Evolutionary conservation across 1,140 invertebrate genomes (phyloP).

Genomic region (Drosophila melanica): DNA sequence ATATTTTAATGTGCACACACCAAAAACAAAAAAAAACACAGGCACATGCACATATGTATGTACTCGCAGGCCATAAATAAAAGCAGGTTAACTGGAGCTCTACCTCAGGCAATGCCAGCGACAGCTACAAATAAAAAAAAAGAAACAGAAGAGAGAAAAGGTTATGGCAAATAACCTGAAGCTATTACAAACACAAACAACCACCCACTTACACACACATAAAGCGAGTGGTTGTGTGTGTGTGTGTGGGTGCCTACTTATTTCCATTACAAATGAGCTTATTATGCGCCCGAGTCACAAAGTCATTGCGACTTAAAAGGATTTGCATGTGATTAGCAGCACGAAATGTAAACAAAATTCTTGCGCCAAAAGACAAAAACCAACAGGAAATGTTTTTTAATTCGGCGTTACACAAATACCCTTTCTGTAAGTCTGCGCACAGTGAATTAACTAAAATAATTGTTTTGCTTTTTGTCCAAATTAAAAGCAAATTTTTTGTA

Average conservation of each 20-base stretch:
- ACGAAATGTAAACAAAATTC: slow-evolving; percentile 79
- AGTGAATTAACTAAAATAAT: no score
- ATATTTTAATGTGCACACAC: slow-evolving; percentile 69
- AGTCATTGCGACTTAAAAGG: slow-evolving; percentile 81
- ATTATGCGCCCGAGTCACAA: slow-evolving; percentile 79
- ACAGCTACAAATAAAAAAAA: slow-evolving; percentile 24
- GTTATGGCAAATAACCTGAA: slow-evolving; percentile 62
- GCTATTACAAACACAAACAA: slow-evolving; percentile 62
- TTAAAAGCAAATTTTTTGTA: no score
- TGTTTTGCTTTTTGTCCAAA: no score
- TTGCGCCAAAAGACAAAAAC: slow-evolving; percentile 66
- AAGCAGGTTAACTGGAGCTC: slow-evolving; percentile 43
- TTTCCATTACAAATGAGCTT: slow-evolving; percentile 80
- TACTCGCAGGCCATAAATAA: slow-evolving; percentile 58
- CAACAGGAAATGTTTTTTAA: slow-evolving; percentile 7
- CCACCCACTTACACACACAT: background rate
- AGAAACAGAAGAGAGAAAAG: slow-evolving; percentile 47
- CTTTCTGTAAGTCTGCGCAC: background rate
- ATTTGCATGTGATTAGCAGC: slow-evolving; percentile 81
- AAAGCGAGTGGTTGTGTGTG: background rate
- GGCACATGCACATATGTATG: background rate
- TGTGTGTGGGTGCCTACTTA: slow-evolving; percentile 37
- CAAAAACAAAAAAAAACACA: slow-evolving; percentile 17
- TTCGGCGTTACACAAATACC: slow-evolving; percentile 4
- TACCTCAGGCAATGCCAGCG: slow-evolving; percentile 45